Conservation (phyloP, 1,140 invertebrate species). For the Andrena cerasifolii region DNA sequence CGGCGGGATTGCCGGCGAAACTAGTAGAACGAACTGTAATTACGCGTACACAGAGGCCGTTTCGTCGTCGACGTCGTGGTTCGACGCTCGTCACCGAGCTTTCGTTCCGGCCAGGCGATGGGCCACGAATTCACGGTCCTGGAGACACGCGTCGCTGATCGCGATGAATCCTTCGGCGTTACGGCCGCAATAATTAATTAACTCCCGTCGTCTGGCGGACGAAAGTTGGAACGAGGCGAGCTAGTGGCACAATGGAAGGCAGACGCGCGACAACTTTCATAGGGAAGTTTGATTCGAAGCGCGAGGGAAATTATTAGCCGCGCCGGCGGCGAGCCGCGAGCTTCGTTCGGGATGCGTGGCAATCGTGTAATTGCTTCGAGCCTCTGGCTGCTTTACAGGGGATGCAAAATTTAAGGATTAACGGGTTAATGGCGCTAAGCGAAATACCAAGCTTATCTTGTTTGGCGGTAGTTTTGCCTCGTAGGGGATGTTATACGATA, state of each 20-base stretch:
- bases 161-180: constrained; percentile 22
- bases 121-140: constrained; percentile 33
- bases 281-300: constrained; percentile 35
- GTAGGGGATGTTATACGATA: no score
- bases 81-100: constrained; percentile 15
- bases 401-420: no score
- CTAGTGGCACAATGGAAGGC: constrained; percentile 27
- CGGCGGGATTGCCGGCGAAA: constrained; percentile 65
- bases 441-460: no score
- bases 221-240: constrained; percentile 31
- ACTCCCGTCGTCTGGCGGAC: constrained; percentile 23
- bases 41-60: constrained; percentile 53
- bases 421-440: no score
- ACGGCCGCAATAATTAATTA: constrained; percentile 55
- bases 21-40: constrained; percentile 72
- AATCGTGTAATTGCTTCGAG: constrained; percentile 11
- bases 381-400: no score
- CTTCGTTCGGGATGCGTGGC: neutral
- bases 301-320: constrained; percentile 29
- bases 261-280: constrained; percentile 27
- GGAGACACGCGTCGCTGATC: constrained; percentile 48
- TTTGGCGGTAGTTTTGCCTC: no score
- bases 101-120: constrained; percentile 45
- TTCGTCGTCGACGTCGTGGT: constrained; percentile 7
- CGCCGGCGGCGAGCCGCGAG: neutral